Base-by-base conservation (phyloP, 2,888 invertebrate species). In the Spicauda simplicius region DNA sequence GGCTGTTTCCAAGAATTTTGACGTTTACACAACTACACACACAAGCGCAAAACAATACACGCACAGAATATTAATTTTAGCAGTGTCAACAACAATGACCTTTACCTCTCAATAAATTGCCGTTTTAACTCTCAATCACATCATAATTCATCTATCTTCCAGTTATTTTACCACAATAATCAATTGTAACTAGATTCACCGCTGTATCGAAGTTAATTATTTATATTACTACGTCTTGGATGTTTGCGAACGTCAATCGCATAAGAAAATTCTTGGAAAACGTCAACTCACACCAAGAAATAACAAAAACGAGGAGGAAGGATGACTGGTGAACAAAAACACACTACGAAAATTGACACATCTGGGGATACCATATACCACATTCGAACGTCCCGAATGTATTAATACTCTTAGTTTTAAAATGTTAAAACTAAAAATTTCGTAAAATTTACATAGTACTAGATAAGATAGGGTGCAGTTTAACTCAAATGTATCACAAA, bases 1-100 rank as follows among this genome's bases (percentile, higher is more conserved):
- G 81, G 83, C 84, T 72, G 84, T 79, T 91, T 91, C 91, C 81
- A 68, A 84, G 91, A 91, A 91, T 79, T 89, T 80, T 82, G 85
- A 86, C 86, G 80, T 86, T 78, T 80, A 88, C 82, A 78, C 83
- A 84, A 82, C 81, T 80, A 69, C 72, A 68, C 69, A 77, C 70
- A 71, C 76, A 68, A 75, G 71, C 71, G 72, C 75, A 76, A 79
- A 82, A 86, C 66, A 76, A 81, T 82, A 81, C 80, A 78, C 53
- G 70, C 71, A 72, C 64, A 73, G 18, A 74, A 78, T 73, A 80
- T 82, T 88, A 88, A 87, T 85, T 87, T 85, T 88, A 88, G 85
- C 82, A 81, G 76, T 80, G 81, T 82, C 83, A 85, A 85, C 82
- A 84, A 80, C 79, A 81, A 77, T 80, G 78, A 80, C 79, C 79